A percentile compares a stretch with the other conserved stretches of the same genome.
Conservation (phyloP, 1,140 invertebrate genomes). For the Drosophila sechellia region DNA sequence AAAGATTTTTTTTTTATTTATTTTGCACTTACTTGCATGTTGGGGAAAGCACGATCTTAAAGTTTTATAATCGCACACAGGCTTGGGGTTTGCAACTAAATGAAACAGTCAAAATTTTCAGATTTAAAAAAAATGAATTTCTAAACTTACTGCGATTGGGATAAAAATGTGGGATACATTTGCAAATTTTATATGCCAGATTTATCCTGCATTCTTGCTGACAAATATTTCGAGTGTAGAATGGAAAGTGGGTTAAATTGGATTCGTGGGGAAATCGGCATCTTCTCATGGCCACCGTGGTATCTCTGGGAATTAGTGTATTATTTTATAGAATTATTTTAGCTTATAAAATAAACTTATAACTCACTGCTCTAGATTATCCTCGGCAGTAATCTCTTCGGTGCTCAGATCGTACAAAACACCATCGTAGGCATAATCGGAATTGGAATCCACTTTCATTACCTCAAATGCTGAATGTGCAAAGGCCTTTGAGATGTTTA, state of each 20-base stretch:
- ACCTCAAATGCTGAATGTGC: conserved; percentile 86
- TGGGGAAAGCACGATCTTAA: conserved; percentile 63
- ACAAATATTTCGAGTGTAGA: conserved; percentile 88
- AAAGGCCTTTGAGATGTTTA: conserved; percentile 75
- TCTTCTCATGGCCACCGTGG: conserved; percentile 65
- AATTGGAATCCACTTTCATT: conserved; percentile 86
- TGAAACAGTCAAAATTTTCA: background rate
- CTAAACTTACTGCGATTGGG: conserved; percentile 72
- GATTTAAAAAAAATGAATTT: background rate
- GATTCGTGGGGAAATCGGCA: conserved; percentile 87
- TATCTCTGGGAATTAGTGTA: conserved; percentile 33
- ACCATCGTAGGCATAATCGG: conserved; percentile 64
- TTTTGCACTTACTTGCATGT: conserved; percentile 46
- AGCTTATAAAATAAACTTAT: background rate
- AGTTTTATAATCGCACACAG: conserved; percentile 66
- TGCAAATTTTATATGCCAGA: conserved; percentile 86
- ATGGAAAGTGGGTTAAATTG: conserved; percentile 86
- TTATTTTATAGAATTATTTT: background rate
- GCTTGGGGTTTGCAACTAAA: conserved; percentile 62
- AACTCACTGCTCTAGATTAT: conserved; percentile 57
- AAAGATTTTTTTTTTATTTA: background rate
- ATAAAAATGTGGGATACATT: conserved; percentile 88
- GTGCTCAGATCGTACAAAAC: conserved; percentile 55
- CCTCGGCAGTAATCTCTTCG: conserved; percentile 66
- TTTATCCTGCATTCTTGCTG: conserved; percentile 88